phyloP scores from a whole-genome alignment of 2,797 vertebrate genomes.

The Cynodonichthys magdalenae region DNA sequence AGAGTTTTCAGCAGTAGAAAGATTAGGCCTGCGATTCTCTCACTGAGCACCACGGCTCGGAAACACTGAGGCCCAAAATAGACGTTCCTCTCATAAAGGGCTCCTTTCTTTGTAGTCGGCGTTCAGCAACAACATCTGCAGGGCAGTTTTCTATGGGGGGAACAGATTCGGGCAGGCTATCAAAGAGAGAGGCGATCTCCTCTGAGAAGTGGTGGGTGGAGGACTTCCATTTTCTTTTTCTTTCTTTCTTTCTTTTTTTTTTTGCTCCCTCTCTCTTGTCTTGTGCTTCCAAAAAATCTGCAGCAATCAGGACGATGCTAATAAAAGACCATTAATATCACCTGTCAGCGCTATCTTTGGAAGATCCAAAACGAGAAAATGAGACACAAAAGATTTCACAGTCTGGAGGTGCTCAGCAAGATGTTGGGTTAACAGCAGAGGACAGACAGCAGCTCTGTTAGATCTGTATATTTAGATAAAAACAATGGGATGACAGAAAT shows the following conservation, averaged over 20 bases:
- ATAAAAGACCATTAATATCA: slow-evolving; percentile 84
- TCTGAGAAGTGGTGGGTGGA: slow-evolving; percentile 81
- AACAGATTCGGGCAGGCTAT: slow-evolving; percentile 84
- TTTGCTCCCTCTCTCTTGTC: slow-evolving; percentile 49
- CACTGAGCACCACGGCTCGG: slow-evolving; percentile 73
- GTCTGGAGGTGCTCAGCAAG: slow-evolving; percentile 58
- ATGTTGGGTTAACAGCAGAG: slow-evolving; percentile 24
- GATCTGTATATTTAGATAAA: slow-evolving; percentile 20
- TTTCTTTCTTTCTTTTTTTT: slow-evolving; percentile 22
- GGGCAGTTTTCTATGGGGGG: slow-evolving; percentile 84
- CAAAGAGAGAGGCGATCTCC: slow-evolving; percentile 84
- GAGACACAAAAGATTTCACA: slow-evolving; percentile 66
- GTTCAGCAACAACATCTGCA: slow-evolving; percentile 85
- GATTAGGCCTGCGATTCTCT: slow-evolving; percentile 71
- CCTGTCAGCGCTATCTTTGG: slow-evolving; percentile 82
- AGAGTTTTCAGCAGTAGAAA: slow-evolving; percentile 72
- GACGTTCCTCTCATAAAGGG: slow-evolving; percentile 83
- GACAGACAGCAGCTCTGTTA: slow-evolving; percentile 22
- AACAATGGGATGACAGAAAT: slow-evolving; percentile 31
- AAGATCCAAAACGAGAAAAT: slow-evolving; percentile 76
- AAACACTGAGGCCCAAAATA: slow-evolving; percentile 84
- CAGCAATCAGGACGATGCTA: slow-evolving; percentile 76
- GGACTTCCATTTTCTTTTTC: slow-evolving; percentile 72
- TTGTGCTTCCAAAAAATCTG: slow-evolving; percentile 73
- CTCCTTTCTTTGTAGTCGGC: slow-evolving; percentile 86